phyloP scores from a whole-genome alignment of 2,797 vertebrate species.

The Rhabdomys pumilio region DNA sequence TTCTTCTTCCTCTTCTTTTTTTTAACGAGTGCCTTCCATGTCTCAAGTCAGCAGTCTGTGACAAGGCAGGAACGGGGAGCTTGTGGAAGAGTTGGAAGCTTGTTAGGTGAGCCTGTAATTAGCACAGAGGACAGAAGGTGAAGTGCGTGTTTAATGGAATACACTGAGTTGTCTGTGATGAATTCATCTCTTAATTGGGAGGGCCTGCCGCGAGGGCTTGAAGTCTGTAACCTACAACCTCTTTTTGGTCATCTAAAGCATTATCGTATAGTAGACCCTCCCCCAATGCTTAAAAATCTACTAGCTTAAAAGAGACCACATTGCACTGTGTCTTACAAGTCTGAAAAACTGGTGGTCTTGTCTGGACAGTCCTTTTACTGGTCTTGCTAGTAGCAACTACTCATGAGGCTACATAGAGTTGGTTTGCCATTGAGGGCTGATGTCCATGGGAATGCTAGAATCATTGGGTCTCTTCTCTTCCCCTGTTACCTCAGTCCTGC shows the following conservation, averaged over 20 bases:
- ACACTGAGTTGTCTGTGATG: conserved; percentile 10
- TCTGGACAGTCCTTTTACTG: not conserved
- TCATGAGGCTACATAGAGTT: not conserved
- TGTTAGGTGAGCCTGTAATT: conserved; percentile 40
- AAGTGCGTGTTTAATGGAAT: conserved; percentile 2
- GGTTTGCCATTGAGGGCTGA: not conserved
- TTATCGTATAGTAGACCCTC: not conserved
- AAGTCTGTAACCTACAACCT: conserved; percentile 2
- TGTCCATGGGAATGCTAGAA: not conserved
- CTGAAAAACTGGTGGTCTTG: not conserved
- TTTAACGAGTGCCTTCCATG: not conserved
- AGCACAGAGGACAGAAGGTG: conserved; percentile 3
- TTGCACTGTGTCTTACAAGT: not conserved
- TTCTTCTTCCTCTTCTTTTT: not conserved
- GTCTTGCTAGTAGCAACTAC: not conserved
- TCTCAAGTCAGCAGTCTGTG: not conserved
- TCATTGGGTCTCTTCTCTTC: not conserved
- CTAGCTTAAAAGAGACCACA: conserved; percentile 6
- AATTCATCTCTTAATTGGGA: conserved; percentile 40
- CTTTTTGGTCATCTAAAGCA: conserved; percentile 10
- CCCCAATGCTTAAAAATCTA: not conserved
- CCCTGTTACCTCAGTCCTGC: not conserved
- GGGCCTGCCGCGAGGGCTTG: not conserved
- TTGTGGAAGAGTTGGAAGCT: not conserved
- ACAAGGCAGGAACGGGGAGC: not conserved